Evolutionary conservation across 2,888 invertebrate species (phyloP).

Genomic region (Zhuqinia jingwanae): DNA sequence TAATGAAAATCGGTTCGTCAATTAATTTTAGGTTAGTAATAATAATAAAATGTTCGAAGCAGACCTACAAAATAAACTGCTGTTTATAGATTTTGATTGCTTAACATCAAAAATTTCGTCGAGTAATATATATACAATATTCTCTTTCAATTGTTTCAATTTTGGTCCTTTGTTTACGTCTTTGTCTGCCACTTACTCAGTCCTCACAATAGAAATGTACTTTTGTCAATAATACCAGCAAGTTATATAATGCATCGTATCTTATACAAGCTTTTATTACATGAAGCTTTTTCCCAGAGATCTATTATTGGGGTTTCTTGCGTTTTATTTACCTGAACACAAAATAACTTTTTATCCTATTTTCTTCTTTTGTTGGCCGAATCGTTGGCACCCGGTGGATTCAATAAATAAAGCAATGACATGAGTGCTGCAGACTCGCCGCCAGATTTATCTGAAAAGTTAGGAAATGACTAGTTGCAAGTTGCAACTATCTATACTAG

Average conservation of each 20-base stretch:
- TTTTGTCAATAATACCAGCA: no score
- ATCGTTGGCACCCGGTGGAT: not conserved
- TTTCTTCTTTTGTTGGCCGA: not conserved
- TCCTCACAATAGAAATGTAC: no score
- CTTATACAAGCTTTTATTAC: no score
- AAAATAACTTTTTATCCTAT: not conserved
- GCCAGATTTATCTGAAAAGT: constrained; percentile 43
- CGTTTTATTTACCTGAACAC: not conserved
- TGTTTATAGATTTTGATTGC: not conserved
- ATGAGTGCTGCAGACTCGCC: not conserved
- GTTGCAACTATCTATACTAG: not conserved
- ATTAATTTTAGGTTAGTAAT: no score
- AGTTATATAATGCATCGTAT: no score
- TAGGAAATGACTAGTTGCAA: not conserved
- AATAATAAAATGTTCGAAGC: no score
- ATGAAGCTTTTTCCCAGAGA: no score
- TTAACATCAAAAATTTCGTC: not conserved
- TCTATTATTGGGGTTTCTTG: not conserved
- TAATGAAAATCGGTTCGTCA: no score
- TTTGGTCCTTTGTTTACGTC: not conserved
- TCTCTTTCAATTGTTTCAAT: not conserved
- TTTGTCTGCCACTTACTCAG: not conserved
- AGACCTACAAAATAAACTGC: not conserved
- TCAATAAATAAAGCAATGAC: constrained; percentile 15
- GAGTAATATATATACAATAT: no score